A percentile compares a stretch with the other conserved stretches of the same genome.
Conservation (phyloP, 1,140 invertebrate species). For the Zaprionus nigranus region DNA sequence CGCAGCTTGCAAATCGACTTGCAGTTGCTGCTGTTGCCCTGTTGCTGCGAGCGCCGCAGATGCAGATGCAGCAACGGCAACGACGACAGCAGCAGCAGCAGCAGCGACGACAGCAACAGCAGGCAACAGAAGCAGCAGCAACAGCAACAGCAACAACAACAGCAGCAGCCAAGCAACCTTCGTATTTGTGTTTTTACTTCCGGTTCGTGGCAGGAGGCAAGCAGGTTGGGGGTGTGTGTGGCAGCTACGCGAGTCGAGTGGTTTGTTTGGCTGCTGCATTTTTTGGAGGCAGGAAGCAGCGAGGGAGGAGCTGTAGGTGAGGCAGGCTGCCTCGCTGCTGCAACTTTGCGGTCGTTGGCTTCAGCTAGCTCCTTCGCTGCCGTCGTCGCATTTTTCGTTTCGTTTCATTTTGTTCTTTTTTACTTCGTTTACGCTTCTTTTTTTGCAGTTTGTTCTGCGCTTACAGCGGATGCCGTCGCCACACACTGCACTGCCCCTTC, state of each 20-base stretch:
- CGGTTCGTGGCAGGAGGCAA: constrained; percentile 57
- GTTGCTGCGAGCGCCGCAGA: constrained; percentile 73
- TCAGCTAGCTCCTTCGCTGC: constrained; percentile 12
- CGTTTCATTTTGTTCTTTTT: constrained; percentile 41
- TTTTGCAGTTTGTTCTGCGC: constrained; percentile 39
- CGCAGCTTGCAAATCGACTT: constrained; percentile 52
- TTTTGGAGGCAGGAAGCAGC: constrained; percentile 48
- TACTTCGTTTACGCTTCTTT: neutral
- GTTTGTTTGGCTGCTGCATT: constrained; percentile 66
- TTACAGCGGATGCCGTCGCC: constrained; percentile 57
- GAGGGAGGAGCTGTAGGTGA: neutral
- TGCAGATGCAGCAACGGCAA: constrained; percentile 74
- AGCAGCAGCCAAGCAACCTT: constrained; percentile 51
- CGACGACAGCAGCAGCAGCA: constrained; percentile 15
- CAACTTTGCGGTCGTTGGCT: constrained; percentile 79
- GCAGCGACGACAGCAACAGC: constrained; percentile 29
- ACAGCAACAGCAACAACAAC: constrained; percentile 18
- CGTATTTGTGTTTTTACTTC: constrained; percentile 71
- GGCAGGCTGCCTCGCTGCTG: constrained; percentile 22
- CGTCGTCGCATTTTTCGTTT: constrained; percentile 44
- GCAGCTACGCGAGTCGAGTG: constrained; percentile 66
- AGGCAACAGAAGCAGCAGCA: constrained; percentile 43
- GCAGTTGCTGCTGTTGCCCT: constrained; percentile 73
- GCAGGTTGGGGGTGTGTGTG: neutral
- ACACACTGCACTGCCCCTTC: neutral